Evolutionary conservation across 2,113 vertebrate genomes (phyloP).

Genomic region (Tragelaphus strepsiceros): DNA sequence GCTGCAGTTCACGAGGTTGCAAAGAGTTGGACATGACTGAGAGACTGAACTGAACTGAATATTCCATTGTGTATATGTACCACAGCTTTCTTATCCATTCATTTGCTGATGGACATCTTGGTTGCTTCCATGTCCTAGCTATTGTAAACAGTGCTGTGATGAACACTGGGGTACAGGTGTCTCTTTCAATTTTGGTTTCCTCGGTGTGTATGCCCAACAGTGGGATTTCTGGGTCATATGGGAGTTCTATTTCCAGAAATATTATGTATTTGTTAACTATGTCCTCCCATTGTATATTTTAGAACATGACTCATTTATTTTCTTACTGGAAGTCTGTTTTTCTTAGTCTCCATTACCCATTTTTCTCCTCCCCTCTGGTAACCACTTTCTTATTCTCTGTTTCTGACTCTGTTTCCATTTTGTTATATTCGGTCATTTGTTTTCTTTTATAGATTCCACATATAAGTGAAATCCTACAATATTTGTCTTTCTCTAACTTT

Average conservation of each 20-base stretch:
- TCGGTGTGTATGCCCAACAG: not conserved
- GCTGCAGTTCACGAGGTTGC: accelerated
- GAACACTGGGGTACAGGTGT: not conserved
- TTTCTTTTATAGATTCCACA: not conserved
- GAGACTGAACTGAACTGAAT: not conserved
- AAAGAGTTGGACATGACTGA: not conserved
- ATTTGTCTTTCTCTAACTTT: not conserved
- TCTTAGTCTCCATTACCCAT: not conserved
- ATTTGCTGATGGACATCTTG: not conserved
- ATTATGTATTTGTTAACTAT: not conserved
- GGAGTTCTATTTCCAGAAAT: not conserved
- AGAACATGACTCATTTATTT: not conserved
- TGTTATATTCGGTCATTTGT: not conserved
- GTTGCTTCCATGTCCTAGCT: not conserved
- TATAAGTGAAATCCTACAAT: not conserved
- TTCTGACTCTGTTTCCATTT: not conserved
- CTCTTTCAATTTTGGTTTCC: not conserved
- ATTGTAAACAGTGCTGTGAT: not conserved
- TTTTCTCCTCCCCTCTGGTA: not conserved
- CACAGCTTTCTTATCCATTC: not conserved
- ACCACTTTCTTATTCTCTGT: not conserved
- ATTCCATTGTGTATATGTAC: not conserved
- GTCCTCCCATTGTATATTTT: too few relatives aligned
- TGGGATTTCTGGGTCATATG: not conserved
- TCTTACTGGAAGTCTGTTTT: not conserved